Base-by-base conservation (phyloP, 53 echinoderm and acorn worm species). In the Astropecten irregularis region DNA sequence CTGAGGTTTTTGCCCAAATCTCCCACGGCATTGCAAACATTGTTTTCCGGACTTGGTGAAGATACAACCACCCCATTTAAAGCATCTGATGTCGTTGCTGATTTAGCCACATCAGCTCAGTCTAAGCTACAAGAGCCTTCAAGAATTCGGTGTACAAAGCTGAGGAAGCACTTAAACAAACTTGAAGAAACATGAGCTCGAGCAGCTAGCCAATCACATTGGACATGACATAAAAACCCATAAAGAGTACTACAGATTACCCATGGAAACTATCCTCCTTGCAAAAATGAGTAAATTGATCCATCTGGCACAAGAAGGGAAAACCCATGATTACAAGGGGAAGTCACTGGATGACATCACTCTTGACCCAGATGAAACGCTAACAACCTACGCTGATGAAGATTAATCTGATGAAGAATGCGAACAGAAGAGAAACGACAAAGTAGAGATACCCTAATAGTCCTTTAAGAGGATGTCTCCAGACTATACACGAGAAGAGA, bases 121-220 rank as follows among this genome's bases (percentile, higher is more conserved):
- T 68, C 70, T 36, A 25, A 36, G 18, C 49, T 84, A 9, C 37
- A 88, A 31, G 42, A 92, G 31, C 91, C 91, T 20, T 67, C 53
- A 7, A 66, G 44, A 22, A 25, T 88, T 6, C 48, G 77, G 27
- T 60, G 81, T 13, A 92, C 88, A 18, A 67, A 85, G 62, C 81
- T 92, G 20, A 57, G 92, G 27, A 92, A 92, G 51, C 84, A 90
- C 44, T 70, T 86, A 0, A 11, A 63, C 86, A 11, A 63, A 69
- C 27, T 13, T 81, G 59, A 60, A 52, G 4, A 40, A 57, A n/a
- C 23, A 71, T 40, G 88, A 90, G 56, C 48, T 86, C 2, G 86
- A 90, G 42, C 90, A 86, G 32, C 53, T 86, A 6, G 90, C 86
- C 19, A 68, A 54, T 31, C 86, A 86, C 72, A 66, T 90, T 40